Evolutionary conservation across 2,888 invertebrate species (phyloP).

Genomic region (Lissonota sp.): DNA sequence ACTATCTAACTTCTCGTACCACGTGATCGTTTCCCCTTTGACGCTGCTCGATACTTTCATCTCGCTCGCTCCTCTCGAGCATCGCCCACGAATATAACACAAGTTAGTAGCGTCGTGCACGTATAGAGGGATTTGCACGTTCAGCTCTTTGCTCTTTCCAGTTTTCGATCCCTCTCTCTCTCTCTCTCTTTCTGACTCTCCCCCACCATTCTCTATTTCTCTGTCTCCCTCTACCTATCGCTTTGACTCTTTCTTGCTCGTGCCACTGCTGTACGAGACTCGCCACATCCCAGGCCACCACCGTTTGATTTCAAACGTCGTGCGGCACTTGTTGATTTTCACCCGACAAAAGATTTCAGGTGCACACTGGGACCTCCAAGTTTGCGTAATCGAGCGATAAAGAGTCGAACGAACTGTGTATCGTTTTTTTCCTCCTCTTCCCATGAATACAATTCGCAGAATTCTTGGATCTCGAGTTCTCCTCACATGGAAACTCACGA

Average conservation of each 20-base stretch:
- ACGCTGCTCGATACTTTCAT: slow-evolving; percentile 49
- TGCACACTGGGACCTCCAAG: slow-evolving; percentile 43
- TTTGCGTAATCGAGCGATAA: slow-evolving; percentile 20
- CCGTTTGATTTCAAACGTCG: slow-evolving; percentile 64
- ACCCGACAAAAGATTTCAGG: slow-evolving; percentile 66
- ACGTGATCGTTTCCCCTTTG: slow-evolving; percentile 54
- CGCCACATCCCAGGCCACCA: slow-evolving; percentile 34
- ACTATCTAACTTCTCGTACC: slow-evolving; percentile 31
- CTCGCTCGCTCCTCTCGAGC: slow-evolving; percentile 39
- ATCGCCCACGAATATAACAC: slow-evolving; percentile 43
- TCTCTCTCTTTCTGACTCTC: neutral
- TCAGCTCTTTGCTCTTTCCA: slow-evolving; percentile 60
- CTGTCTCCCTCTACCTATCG: slow-evolving; percentile 31
- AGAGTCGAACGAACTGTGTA: neutral
- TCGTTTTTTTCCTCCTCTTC: too few relatives aligned
- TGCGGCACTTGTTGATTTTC: slow-evolving; percentile 81
- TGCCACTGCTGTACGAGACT: slow-evolving; percentile 35
- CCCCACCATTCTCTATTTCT: slow-evolving; percentile 38
- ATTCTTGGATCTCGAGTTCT: too few relatives aligned
- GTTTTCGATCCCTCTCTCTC: slow-evolving; percentile 36
- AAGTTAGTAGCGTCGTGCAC: slow-evolving; percentile 76
- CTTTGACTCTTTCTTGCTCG: slow-evolving; percentile 19
- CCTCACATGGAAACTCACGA: too few relatives aligned
- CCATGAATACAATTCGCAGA: too few relatives aligned
- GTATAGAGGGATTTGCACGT: slow-evolving; percentile 72